Base-by-base conservation (phyloP, 2,888 invertebrate species). In the Ennomos erosarius region DNA sequence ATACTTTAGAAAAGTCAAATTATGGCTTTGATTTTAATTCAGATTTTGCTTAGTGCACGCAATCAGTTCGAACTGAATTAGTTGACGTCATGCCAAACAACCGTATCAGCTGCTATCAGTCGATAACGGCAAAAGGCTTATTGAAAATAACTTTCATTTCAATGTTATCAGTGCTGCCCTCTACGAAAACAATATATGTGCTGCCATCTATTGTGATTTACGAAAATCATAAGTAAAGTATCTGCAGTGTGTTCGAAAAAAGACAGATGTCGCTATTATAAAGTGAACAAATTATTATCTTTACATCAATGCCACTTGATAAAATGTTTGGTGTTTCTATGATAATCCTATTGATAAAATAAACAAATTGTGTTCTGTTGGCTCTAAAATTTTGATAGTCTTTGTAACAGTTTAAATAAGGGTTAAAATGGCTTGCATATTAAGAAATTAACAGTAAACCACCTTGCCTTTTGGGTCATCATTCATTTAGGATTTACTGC, bases 401-500 rank as follows among this genome's bases (percentile, higher is more conserved):
- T 36, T 43, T 55, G 55, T 35, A 2, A 11, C 16, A 9, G n/a
- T 37, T 4, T n/a, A 0, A 8, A 16, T 46, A 51, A 42, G 47
- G 55, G 46, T 34, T n/a, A 11, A 51, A 51, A 42, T 55, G 10
- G 3, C 9, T 26, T 40, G 26, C 13, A 35, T 1, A 13, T 12
- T 26, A 26, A 26, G 36, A 36, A 12, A 10, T 36, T 9, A 0
- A 26, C 38, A 1, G 5, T 37, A 36, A 46, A 36, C 37, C 6
- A 9, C 9, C 8, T n/a, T 26, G n/a, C 45, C 54, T 49, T 44
- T n/a, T 40, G 33, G 12, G 16, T 45, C 40, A 54, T 49, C 54
- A 54, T 49, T 42, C 45, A 51, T 56, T 49, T 40, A 34, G 26
- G 44, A 59, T 52, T 67, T 64, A 55, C 42, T 46, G 42, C 36